Evolutionary conservation across 2,888 invertebrate genomes (phyloP).

Genomic region (Pocota personata): DNA sequence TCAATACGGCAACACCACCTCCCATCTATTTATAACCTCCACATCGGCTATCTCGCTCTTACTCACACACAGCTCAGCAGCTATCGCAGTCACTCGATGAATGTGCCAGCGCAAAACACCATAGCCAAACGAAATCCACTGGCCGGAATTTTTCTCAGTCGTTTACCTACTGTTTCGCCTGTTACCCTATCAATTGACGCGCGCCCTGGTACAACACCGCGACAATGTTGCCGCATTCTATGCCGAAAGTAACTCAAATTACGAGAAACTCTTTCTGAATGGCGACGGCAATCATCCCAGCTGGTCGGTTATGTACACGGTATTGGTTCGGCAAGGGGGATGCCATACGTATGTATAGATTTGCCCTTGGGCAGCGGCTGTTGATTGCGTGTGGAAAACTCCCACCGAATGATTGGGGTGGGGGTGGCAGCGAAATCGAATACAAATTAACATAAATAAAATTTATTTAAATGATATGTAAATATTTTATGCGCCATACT

Average conservation of each 20-base stretch:
- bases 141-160: slow-evolving; percentile 43
- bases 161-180: slow-evolving; percentile 76
- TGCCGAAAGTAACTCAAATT: neutral
- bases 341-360: neutral
- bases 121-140: slow-evolving; percentile 38
- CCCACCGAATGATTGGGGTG: neutral
- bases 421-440: neutral
- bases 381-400: neutral
- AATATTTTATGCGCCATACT: slow-evolving; percentile 1
- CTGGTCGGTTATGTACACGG: no score
- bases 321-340: slow-evolving; percentile 3
- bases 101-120: slow-evolving; percentile 52
- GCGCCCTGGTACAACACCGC: slow-evolving; percentile 81
- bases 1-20: slow-evolving; percentile 9
- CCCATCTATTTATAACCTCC: neutral
- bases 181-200: slow-evolving; percentile 81
- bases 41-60: neutral
- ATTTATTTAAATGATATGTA: neutral
- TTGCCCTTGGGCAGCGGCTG: slow-evolving; percentile 49
- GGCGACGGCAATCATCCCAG: slow-evolving; percentile 26
- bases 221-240: slow-evolving; percentile 74
- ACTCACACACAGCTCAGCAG: neutral
- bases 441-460: neutral
- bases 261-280: no score
- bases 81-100: slow-evolving; percentile 8